These are phyloP conservation scores for Gymnocypris eckloni DNA, from an alignment of 2,797 vertebrate genomes.

Conservation along the genomic window DNA sequence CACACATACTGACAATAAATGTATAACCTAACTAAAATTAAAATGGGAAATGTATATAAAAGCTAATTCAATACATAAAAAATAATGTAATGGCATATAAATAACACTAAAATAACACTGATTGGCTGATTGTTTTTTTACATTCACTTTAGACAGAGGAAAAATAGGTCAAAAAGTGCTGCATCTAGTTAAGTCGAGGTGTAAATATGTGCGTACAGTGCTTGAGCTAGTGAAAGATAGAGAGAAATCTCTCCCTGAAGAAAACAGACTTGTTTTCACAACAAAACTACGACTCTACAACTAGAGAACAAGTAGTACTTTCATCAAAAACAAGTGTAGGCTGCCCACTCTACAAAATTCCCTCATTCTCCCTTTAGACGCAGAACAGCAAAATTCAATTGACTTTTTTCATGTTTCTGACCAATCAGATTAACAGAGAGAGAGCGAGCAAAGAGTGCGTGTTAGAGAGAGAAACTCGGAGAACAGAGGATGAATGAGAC, in stretches of 20 bases:
- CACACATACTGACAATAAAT: no score
- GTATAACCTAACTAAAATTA: neutral
- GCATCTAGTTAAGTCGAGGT: neutral
- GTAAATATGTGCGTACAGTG: neutral
- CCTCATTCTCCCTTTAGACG: slow-evolving; percentile 25
- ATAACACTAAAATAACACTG: neutral
- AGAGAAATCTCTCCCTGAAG: neutral
- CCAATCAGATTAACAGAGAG: slow-evolving; percentile 49
- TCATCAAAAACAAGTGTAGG: slow-evolving; percentile 44
- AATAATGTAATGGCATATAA: neutral
- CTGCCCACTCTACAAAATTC: slow-evolving; percentile 37
- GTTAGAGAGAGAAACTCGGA: neutral
- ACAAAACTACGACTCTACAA: slow-evolving; percentile 34
- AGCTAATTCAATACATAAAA: neutral
- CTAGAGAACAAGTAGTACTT: slow-evolving; percentile 32
- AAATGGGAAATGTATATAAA: neutral
- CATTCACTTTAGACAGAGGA: neutral
- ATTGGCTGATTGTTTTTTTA: neutral
- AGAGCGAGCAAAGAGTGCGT: slow-evolving; percentile 4
- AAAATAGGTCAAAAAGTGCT: neutral
- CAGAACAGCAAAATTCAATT: slow-evolving; percentile 48
- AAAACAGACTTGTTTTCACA: slow-evolving; percentile 39
- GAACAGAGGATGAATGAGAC: slow-evolving; percentile 35
- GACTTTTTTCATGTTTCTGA: slow-evolving; percentile 8
- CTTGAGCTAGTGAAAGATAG: slow-evolving; percentile 10